Evolutionary conservation across 2,888 invertebrate genomes (phyloP).

Genomic region (Tuta absoluta): DNA sequence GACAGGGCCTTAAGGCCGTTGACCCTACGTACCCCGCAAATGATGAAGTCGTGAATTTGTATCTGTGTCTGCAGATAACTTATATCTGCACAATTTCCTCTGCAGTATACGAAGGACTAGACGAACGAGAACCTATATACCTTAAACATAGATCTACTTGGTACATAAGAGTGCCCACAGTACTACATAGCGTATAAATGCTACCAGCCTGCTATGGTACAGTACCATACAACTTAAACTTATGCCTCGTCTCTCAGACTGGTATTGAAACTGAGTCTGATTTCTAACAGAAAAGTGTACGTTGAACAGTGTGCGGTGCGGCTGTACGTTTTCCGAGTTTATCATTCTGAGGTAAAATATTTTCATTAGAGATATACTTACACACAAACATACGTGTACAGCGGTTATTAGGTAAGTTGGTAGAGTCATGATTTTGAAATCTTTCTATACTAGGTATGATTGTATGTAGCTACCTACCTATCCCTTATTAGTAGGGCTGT

Average conservation of each 20-base stretch:
- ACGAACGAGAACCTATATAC: too few species aligned
- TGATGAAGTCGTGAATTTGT: too few species aligned
- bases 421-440: background rate
- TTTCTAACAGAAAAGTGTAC: background rate
- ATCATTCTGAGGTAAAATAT: constrained; percentile 8
- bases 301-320: background rate
- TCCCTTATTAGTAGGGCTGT: too few species aligned
- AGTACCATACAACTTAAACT: background rate
- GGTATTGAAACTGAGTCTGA: background rate
- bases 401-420: background rate
- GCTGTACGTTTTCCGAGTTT: constrained; percentile 4
- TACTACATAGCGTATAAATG: too few species aligned
- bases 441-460: too few species aligned
- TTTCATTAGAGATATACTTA: background rate
- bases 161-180: too few species aligned
- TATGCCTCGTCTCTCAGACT: background rate
- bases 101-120: too few species aligned
- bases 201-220: background rate
- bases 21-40: background rate
- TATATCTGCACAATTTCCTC: too few species aligned
- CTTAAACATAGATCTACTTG: too few species aligned
- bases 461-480: too few species aligned
- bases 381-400: background rate
- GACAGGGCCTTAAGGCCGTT: too few species aligned
- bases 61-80: too few species aligned